Evolutionary conservation across 1,140 invertebrate genomes (phyloP).

Genomic region (Drosophila pectinifera): DNA sequence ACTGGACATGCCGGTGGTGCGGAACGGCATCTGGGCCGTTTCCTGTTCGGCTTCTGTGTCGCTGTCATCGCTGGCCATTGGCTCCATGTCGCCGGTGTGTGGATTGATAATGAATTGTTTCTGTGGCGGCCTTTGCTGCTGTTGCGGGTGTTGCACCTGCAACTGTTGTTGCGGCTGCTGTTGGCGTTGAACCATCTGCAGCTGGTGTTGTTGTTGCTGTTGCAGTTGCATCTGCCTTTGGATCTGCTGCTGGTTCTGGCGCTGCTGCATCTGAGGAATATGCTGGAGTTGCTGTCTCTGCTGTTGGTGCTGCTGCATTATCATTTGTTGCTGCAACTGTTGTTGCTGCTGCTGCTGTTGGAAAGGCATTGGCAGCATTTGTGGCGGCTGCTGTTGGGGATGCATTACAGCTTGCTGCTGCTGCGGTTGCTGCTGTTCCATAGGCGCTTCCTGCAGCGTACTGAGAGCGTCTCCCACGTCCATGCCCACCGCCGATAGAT

Average conservation of each 20-base stretch:
- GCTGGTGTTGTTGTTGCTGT: constrained; percentile 44
- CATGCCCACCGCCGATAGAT: constrained; percentile 77
- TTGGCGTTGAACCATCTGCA: constrained; percentile 26
- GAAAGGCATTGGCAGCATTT: constrained; percentile 50
- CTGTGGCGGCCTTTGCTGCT: constrained; percentile 84
- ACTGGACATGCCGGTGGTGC: constrained; percentile 40
- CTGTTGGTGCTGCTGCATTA: constrained; percentile 41
- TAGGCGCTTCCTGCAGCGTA: constrained; percentile 59
- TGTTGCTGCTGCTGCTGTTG: constrained; percentile 44
- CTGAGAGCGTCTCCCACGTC: constrained; percentile 74
- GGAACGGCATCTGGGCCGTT: constrained; percentile 68
- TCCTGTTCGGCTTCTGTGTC: constrained; percentile 84
- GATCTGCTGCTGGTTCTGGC: constrained; percentile 56
- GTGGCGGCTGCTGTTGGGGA: constrained; percentile 41
- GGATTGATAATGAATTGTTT: constrained; percentile 94
- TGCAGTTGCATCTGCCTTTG: constrained; percentile 36
- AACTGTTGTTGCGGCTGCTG: constrained; percentile 40
- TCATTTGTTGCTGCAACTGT: constrained; percentile 38
- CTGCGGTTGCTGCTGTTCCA: constrained; percentile 63
- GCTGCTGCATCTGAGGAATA: constrained; percentile 31
- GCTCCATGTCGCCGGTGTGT: constrained; percentile 93
- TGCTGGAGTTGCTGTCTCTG: constrained; percentile 40
- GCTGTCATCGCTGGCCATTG: constrained; percentile 89
- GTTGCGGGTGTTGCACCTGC: constrained; percentile 52
- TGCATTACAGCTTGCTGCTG: constrained; percentile 43